Evolutionary conservation across 2,888 invertebrate species (phyloP).

Genomic region (Prosopocoilus inquinatus): DNA sequence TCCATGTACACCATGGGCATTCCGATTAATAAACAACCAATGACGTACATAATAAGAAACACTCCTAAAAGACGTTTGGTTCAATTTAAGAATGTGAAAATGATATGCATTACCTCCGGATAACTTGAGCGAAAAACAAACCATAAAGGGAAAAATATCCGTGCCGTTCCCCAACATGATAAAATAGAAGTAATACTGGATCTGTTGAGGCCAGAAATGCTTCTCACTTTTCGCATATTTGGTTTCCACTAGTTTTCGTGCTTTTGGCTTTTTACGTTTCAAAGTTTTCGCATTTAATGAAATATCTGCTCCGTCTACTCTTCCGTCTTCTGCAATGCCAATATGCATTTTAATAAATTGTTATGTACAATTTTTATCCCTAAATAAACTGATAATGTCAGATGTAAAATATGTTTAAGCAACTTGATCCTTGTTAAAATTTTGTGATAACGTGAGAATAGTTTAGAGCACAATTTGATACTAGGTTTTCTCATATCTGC

Average conservation of each 20-base stretch:
- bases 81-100: background rate
- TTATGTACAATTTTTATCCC: no score
- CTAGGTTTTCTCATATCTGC: no score
- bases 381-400: no score
- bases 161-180: slow-evolving; percentile 24
- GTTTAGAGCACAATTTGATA: no score
- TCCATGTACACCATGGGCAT: slow-evolving; percentile 33
- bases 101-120: slow-evolving; percentile 24
- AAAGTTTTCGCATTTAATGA: no score
- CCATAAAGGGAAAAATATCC: slow-evolving; percentile 22
- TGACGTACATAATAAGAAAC: slow-evolving; percentile 17
- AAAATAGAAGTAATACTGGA: slow-evolving; percentile 21
- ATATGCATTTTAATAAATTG: no score
- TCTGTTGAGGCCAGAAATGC: slow-evolving; percentile 24
- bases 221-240: slow-evolving; percentile 11
- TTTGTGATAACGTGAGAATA: no score
- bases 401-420: no score
- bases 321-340: no score
- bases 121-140: slow-evolving; percentile 19
- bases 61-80: slow-evolving; percentile 7
- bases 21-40: slow-evolving; percentile 22
- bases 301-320: no score
- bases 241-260: slow-evolving; percentile 1
- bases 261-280: background rate
- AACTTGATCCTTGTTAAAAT: no score